Percentiles rank a stretch among this genome's conserved stretches.
Conservation (phyloP, 1,140 invertebrate genomes). For the Pseudobourletiella spinata region DNA sequence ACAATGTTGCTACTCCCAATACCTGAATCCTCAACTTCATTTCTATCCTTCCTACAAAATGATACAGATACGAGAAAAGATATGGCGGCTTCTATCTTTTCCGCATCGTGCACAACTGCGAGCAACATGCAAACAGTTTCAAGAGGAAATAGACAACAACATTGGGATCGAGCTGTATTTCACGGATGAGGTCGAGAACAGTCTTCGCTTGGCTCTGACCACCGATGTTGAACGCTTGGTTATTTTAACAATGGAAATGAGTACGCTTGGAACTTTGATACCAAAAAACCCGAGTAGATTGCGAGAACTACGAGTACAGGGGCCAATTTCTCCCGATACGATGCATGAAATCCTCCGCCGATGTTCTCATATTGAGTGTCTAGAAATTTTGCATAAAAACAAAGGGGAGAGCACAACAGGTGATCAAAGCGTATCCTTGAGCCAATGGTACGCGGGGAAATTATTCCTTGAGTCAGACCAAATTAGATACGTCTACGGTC, state of each 20-base stretch:
- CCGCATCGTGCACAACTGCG: not conserved
- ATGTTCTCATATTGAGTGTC: not conserved
- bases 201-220: not conserved
- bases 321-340: not conserved
- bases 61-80: not conserved
- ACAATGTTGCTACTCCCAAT: too few species aligned
- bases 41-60: not conserved
- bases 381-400: not conserved
- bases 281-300: not conserved
- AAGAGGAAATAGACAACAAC: not conserved
- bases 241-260: not conserved
- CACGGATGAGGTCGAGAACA: not conserved
- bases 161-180: slow-evolving; percentile 1
- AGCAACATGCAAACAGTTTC: not conserved
- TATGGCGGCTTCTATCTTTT: not conserved
- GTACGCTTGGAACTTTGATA: not conserved
- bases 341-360: not conserved
- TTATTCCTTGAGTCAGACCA: not conserved
- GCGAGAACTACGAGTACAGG: not conserved
- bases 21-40: too few species aligned
- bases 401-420: not conserved
- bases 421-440: not conserved
- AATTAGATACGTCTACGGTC: not conserved
- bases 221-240: not conserved
- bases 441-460: not conserved